phyloP scores from a whole-genome alignment of 1,140 invertebrate genomes.

The Bombus picipes region DNA sequence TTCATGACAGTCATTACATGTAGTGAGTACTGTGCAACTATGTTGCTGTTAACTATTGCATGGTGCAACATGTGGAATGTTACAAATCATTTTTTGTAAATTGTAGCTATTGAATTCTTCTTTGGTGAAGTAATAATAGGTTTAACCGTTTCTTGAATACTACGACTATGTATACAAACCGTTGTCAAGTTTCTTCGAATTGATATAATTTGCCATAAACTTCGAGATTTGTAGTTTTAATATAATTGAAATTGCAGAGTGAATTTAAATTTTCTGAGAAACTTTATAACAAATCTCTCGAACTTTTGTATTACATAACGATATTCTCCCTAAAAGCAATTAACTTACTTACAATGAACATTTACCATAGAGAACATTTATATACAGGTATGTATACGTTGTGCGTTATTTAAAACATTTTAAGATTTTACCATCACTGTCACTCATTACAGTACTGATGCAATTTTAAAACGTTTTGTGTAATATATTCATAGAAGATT shows the following conservation, averaged over 20 bases:
- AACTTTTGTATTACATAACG: background rate
- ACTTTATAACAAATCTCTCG: background rate
- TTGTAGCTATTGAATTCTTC: background rate
- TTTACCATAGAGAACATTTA: too few species aligned
- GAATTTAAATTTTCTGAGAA: background rate
- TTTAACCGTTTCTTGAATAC: background rate
- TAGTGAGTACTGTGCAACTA: slow-evolving; percentile 79
- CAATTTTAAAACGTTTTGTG: too few species aligned
- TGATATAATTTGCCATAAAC: too few species aligned
- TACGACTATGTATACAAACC: too few species aligned
- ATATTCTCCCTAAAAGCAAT: background rate
- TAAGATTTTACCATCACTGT: too few species aligned
- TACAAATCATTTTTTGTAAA: background rate
- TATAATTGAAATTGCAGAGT: background rate
- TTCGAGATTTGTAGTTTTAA: background rate
- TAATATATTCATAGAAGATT: too few species aligned
- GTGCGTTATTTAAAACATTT: too few species aligned
- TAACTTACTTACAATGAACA: too few species aligned
- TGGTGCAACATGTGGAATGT: slow-evolving; percentile 50
- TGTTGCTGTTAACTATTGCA: slow-evolving; percentile 56
- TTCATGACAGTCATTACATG: slow-evolving; percentile 83
- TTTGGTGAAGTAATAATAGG: background rate
- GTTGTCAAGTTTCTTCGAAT: too few species aligned
- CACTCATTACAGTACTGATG: too few species aligned
- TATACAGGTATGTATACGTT: too few species aligned